These are phyloP conservation scores for Naja naja DNA, from an alignment of 2,113 vertebrate genomes.

Conservation along the genomic window DNA sequence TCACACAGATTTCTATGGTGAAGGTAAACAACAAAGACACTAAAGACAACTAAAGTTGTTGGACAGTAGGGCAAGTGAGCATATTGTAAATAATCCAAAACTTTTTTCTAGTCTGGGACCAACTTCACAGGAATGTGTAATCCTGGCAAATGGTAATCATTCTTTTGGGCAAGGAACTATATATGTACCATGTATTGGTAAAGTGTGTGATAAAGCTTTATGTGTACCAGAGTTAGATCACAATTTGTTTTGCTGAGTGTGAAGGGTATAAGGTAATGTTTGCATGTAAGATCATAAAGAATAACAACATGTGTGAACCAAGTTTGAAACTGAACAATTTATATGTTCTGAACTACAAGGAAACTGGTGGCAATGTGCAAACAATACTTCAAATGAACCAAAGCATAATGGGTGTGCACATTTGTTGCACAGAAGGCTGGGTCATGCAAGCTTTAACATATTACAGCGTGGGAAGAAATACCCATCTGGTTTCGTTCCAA, in stretches of 20 bases:
- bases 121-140: not conserved
- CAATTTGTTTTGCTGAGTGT: not conserved
- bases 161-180: not conserved
- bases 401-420: not conserved
- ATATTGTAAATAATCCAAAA: not conserved
- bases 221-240: not conserved
- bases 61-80: not conserved
- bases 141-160: not conserved
- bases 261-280: not conserved
- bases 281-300: not conserved
- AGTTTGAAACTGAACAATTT: not conserved
- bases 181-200: too few species aligned
- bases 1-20: not conserved
- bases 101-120: not conserved
- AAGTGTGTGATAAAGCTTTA: not conserved
- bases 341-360: not conserved
- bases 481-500: too few species aligned
- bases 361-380: not conserved
- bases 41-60: not conserved
- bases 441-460: not conserved
- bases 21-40: not conserved
- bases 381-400: not conserved
- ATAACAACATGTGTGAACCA: not conserved
- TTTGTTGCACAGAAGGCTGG: not conserved
- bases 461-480: too few species aligned